Evolutionary conservation across 2,888 invertebrate species (phyloP), one percentile per base, ranked within the genome.

Genomic region (Cantharis flavilabris): DNA sequence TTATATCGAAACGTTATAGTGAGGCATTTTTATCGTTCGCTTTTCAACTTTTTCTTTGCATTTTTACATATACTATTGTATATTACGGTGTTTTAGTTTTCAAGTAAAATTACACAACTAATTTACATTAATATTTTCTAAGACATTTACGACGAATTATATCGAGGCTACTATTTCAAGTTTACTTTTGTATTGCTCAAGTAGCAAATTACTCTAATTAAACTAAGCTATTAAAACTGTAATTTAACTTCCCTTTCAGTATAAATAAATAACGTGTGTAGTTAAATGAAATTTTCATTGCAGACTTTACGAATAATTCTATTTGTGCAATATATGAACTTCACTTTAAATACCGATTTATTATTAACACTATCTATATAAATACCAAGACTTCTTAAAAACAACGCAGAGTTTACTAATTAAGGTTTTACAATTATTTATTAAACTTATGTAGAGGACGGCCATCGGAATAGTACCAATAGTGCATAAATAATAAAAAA

Each of bases 221-320:
- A 77, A 79, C 72, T 74, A 73, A 73, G 63, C 79, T 69, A 79
- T 76, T 79, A 79, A 79, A 77, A 72, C 75, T 75, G 79, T 72
- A 77, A 72, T 76, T 76, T 73, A 72, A 75, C 77, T 77, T 79
- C 78, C 76, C 76, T 76, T 77, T 78, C 72, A 77, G 78, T 70
- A 77, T 77, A 82, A 83, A 83, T 82, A 83, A 80, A 79, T 80
- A 80, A 81, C 80, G 82, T 80, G 81, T 80, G 80, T 81, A 77
- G 81, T 81, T 81, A 82, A 83, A 82, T 82, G 81, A 83, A 83
- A 82, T 81, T 82, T 83, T 82, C 80, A 83, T 83, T 82, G 79
- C 79, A 79, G 74, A 64, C 72, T 72, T 69, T 75, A 23, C 26
- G 69, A 75, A 77, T 77, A 77, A 77, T 77, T 75, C 28, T 75